Evolutionary conservation across 1,140 invertebrate genomes (phyloP).

Genomic region (Procambarus clarkii): DNA sequence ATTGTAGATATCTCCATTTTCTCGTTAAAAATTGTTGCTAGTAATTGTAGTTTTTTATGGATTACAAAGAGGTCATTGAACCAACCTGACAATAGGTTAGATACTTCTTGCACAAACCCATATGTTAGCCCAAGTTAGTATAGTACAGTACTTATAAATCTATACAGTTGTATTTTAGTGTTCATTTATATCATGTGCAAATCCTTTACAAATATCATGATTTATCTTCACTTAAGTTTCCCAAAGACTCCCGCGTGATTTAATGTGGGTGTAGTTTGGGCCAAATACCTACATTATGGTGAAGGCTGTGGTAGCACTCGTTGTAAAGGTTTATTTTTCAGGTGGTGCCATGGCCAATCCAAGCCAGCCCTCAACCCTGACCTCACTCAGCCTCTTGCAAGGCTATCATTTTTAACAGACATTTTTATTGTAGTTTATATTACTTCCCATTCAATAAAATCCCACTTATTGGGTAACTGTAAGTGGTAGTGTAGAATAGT

Average conservation of each 20-base stretch:
- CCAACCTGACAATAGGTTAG: conserved; percentile 21
- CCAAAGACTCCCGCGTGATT: not conserved
- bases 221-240: not conserved
- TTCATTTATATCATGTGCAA: not conserved
- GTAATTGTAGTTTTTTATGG: not conserved
- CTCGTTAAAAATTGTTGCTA: not conserved
- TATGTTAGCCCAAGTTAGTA: conserved; percentile 27
- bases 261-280: conserved; percentile 42
- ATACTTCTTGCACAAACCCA: conserved; percentile 33
- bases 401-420: conserved; percentile 37
- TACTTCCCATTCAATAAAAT: not conserved
- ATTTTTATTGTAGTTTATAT: conserved; percentile 12
- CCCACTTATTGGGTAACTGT: not conserved
- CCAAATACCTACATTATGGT: conserved; percentile 31
- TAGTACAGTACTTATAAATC: conserved; percentile 10
- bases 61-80: conserved; percentile 6
- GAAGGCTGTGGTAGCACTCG: conserved; percentile 15
- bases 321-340: conserved; percentile 55
- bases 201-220: not conserved
- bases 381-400: conserved; percentile 33
- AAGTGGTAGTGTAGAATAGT: conserved; percentile 15
- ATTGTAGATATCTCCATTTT: no score
- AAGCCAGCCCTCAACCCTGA: conserved; percentile 52
- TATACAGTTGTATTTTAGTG: not conserved
- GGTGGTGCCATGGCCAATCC: conserved; percentile 36